Conservation (phyloP, 2,113 vertebrate species). For the Nothocercus nigrocapillus region DNA sequence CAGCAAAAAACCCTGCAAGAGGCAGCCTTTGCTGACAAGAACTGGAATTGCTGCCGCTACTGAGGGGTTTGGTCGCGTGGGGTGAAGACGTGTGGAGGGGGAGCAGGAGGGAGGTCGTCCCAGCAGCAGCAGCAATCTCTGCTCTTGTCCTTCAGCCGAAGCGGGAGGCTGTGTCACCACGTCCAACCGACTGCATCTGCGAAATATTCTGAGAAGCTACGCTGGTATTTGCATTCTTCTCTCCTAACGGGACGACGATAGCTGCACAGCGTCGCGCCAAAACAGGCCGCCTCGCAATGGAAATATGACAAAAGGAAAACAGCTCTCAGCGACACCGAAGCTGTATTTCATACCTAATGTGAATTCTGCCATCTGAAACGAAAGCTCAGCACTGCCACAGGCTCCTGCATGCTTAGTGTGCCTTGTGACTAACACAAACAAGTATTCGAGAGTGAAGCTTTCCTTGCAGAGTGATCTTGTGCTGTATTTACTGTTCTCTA, state of each 20-base stretch:
- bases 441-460: not conserved
- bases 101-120: not conserved
- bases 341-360: not conserved
- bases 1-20: not conserved
- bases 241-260: not conserved
- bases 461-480: not conserved
- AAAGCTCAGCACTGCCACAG: not conserved
- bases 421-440: not conserved
- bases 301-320: not conserved
- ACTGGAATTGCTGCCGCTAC: not conserved
- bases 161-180: not conserved
- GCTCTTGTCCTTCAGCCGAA: not conserved
- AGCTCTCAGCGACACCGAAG: not conserved
- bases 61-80: not conserved
- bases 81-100: not conserved
- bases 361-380: not conserved
- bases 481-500: slow-evolving; percentile 22
- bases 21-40: not conserved
- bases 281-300: not conserved
- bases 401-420: not conserved
- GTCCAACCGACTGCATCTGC: not conserved
- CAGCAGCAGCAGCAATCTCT: not conserved
- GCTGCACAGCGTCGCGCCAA: rapidly evolving
- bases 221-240: not conserved
- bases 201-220: not conserved